Base-by-base conservation (phyloP, 2,888 invertebrate genomes). In the Archips xylosteana region DNA sequence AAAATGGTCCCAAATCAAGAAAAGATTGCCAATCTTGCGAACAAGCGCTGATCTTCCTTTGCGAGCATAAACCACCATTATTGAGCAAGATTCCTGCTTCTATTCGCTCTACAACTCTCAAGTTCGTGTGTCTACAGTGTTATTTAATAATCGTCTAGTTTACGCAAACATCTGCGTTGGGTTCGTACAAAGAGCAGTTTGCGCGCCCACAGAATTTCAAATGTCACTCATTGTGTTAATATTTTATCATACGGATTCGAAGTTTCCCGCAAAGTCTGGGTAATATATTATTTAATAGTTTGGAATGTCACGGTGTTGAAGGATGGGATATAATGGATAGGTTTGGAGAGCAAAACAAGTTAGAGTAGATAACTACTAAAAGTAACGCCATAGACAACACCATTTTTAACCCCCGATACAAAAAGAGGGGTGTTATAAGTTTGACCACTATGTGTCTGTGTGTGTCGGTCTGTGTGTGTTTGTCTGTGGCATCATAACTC, bases 201-300 rank as follows among this genome's bases (percentile, higher is more conserved):
- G 71, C 61, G 71, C 49, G 68, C 71, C 69, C 66, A 32, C 65
- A 69, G 72, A 75, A 75, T 75, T 72, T 42, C 69, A 70, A 75
- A 75, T 75, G 69, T 75, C 75, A 74, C 65, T 74, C 74, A 72
- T 70, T 68, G 75, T 63, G 75, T 75, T 66, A 75, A 75, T 75
- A 75, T 70, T 75, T 75, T 66, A 75, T 72, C 39, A 51, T 49
- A 57, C 59, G 39, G 60, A 61, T 60, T 63, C 68, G 47, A 63
- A 68, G 57, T 72, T 72, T 15, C 47, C 51, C 61, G 54, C 54
- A 36, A 72, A 68, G 67, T 57, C 67, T 66, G 13, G 34, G 36
- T 68, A 23, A 36, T 73, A 59, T 32, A 68, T 68, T 68, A 73
- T 63, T 45, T 12, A 67, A 54, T 54, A 45, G 66, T 59, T 68